Conservation (phyloP, 2,888 invertebrate genomes). For the Tetragnatha montana region DNA sequence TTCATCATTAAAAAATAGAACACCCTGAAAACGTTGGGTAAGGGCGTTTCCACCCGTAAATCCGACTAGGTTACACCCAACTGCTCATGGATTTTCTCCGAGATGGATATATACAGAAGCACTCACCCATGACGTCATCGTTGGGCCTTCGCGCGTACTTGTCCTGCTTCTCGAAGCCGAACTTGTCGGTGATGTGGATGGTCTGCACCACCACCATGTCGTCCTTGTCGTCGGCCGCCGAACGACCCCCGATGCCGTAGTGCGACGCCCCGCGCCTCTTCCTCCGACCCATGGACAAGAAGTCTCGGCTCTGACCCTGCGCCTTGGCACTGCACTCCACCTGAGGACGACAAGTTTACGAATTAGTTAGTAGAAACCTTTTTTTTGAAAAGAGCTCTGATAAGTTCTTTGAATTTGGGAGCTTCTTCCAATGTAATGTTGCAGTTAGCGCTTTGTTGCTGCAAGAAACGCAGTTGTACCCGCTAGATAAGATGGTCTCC, state of each 20-base stretch:
- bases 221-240: conserved; percentile 77
- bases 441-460: no score
- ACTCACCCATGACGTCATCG: conserved; percentile 46
- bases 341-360: conserved; percentile 20
- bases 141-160: conserved; percentile 35
- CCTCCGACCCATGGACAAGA: conserved; percentile 88
- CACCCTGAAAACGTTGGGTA: no score
- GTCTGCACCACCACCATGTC: conserved; percentile 92
- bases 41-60: no score
- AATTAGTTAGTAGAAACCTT: not conserved
- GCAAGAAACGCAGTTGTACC: no score
- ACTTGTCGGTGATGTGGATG: conserved; percentile 94
- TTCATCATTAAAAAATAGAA: no score
- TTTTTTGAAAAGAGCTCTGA: no score
- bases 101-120: no score
- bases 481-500: no score
- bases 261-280: conserved; percentile 78
- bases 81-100: no score
- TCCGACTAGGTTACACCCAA: no score
- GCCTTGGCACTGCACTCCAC: conserved; percentile 88
- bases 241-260: conserved; percentile 13
- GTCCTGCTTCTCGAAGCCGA: conserved; percentile 77
- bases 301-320: conserved; percentile 88
- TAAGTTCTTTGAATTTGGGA: no score
- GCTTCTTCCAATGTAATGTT: no score